phyloP scores from a whole-genome alignment of 2,888 invertebrate genomes.

The Allacma fusca region DNA sequence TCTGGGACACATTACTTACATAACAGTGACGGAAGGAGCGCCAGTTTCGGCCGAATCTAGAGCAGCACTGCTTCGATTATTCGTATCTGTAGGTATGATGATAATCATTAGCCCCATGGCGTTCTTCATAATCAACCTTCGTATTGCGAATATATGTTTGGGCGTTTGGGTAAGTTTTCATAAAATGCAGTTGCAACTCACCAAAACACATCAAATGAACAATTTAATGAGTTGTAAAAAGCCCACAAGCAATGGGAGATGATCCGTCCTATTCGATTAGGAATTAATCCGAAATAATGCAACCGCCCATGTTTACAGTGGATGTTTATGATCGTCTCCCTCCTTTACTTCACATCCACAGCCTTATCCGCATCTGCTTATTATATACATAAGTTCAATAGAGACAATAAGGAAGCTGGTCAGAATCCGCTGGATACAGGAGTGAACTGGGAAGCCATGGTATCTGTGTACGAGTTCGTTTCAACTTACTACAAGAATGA shows the following conservation, averaged over 20 bases:
- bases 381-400: background rate
- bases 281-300: no score
- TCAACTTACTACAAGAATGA: no score
- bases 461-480: no score
- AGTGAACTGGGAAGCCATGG: no score
- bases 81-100: background rate
- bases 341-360: slow-evolving; percentile 10
- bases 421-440: no score
- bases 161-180: slow-evolving; percentile 7
- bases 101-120: background rate
- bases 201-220: no score
- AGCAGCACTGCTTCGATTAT: background rate
- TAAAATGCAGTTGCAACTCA: no score
- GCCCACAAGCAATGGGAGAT: no score
- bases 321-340: slow-evolving; percentile 32
- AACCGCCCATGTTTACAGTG: no score
- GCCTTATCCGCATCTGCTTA: background rate
- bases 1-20: background rate
- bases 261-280: no score
- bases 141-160: slow-evolving; percentile 1
- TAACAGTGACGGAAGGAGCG: background rate
- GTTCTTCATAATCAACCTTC: slow-evolving; percentile 24
- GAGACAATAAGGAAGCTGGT: background rate
- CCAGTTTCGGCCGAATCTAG: background rate
- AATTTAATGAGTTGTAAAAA: no score